Evolutionary conservation across 2,113 vertebrate genomes (phyloP), one percentile per base, ranked within the genome.

Genomic region (Suricata suricatta): DNA sequence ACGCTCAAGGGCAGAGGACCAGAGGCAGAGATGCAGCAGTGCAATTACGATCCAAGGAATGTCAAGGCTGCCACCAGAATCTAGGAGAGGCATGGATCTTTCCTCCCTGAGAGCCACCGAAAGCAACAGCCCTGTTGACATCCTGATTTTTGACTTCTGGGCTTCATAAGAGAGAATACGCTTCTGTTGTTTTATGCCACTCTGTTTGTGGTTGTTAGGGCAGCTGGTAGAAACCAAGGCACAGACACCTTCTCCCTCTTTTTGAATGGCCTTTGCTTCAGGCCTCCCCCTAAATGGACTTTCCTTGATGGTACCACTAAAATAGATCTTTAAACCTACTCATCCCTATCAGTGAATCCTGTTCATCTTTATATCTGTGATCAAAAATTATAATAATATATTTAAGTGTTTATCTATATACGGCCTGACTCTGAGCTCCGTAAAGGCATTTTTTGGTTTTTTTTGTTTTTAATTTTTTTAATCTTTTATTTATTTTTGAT

Each of bases 361-460:
- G 41, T 90, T 60, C 52, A 50, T n/a, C 79, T 57, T 83, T 31
- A 54, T 17, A 54, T 38, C 25, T 63, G 13, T 71, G 3, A 69
- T 14, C 25, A 47, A 54, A 90, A 69, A 2, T 88, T 83, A 52
- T 13, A 85, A 21, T 27, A 57, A 74, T 4, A 31, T 77, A 25
- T 88, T 80, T 41, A 68, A 47, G 13, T 38, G 15, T 64, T 84
- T 63, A 68, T 33, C 63, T 76, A 68, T 33, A 64, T 77, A 66
- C 47, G 76, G 15, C 35, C 74, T 80, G 50, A 80, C 3, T n/a
- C 57, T 54, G 23, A 72, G 3, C 19, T 84, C 52, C 44, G 16
- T n/a, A 44, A 77, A 81, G 19, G n/a, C 7, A 63, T 16, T 91
- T 80, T 91, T 80, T 87, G n/a, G n/a, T n/a, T n/a, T n/a, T n/a